phyloP scores from a whole-genome alignment of 2,888 invertebrate genomes.

The Agrypnus murinus region DNA sequence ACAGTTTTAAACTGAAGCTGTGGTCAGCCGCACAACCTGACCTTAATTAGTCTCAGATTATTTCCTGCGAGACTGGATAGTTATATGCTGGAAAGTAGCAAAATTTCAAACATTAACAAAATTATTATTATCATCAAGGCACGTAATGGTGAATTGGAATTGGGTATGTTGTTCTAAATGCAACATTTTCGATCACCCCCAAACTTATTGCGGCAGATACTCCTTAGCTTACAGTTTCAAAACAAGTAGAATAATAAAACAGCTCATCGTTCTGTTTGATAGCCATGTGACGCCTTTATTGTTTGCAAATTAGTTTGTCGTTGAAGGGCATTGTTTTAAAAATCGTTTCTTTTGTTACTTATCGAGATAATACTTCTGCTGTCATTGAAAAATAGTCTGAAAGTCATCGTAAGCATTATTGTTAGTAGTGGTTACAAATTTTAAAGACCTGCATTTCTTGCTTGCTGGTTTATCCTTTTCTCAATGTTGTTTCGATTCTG shows the following conservation, averaged over 20 bases:
- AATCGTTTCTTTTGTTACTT: background rate
- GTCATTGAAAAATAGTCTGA: too few species aligned
- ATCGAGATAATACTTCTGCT: too few species aligned
- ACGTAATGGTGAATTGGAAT: too few species aligned
- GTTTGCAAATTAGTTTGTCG: conserved; percentile 42
- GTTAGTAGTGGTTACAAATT: too few species aligned
- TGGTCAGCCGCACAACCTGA: background rate
- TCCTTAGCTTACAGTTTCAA: background rate
- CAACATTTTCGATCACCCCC: background rate
- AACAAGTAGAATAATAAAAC: conserved; percentile 18
- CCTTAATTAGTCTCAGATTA: conserved; percentile 1
- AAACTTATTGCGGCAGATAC: background rate
- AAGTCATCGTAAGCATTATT: too few species aligned
- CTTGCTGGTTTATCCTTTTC: too few species aligned
- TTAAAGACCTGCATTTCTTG: too few species aligned
- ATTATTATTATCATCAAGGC: too few species aligned
- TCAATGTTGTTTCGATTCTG: too few species aligned
- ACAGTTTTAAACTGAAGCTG: too few species aligned
- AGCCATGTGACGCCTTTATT: conserved; percentile 24
- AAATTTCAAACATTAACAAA: too few species aligned
- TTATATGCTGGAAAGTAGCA: background rate
- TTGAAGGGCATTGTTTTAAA: conserved; percentile 1
- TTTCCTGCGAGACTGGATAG: background rate
- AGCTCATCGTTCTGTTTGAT: conserved; percentile 2
- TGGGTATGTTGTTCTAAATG: too few species aligned